Base-by-base conservation (phyloP, 2,888 invertebrate genomes). In the Achlya flavicornis region DNA sequence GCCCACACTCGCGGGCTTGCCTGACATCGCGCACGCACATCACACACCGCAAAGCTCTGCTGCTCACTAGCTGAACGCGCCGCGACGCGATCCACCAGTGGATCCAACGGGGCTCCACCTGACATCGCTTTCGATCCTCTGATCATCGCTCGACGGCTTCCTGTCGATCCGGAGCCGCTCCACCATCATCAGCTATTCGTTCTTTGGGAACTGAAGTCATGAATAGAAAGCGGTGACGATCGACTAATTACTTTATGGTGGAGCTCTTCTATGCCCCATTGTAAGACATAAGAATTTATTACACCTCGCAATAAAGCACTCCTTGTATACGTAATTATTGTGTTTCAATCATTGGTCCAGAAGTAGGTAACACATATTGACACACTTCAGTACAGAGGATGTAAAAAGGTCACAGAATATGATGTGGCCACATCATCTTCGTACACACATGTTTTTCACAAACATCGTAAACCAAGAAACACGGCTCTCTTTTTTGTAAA, bases 21-120 rank as follows among this genome's bases (percentile, higher is more conserved):
- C 95, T 94, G 96, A 95, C 96, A 96, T 96, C 94, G 95, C 95
- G 94, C 94, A 94, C 95, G 94, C 95, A 95, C 96, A 96, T 96
- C 96, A 96, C 95, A 95, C 95, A 92, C 88, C 86, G 85, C 89
- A 85, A 81, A 80, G 82, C 87, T 86, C 85, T 82, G 85, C 88
- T 86, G 87, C 89, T 89, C 87, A 88, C 89, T 89, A 89, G 85
- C 90, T 90, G 87, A 85, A 82, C 81, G 85, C 88, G 79, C 85
- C 82, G 78, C 81, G 78, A 83, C 83, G 84, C 83, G 85, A 82
- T 84, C 86, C 85, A 79, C 80, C 79, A 75, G 79, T 76, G 79
- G 78, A 77, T 76, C 81, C 75, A 72, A 74, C 73, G 75, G 75
- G 75, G 83, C 83, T 85, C 86, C 86, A 85, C 84, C 88, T 84